Evolutionary conservation across 2,113 vertebrate species (phyloP).

Genomic region (Corythoichthys haematopterus): DNA sequence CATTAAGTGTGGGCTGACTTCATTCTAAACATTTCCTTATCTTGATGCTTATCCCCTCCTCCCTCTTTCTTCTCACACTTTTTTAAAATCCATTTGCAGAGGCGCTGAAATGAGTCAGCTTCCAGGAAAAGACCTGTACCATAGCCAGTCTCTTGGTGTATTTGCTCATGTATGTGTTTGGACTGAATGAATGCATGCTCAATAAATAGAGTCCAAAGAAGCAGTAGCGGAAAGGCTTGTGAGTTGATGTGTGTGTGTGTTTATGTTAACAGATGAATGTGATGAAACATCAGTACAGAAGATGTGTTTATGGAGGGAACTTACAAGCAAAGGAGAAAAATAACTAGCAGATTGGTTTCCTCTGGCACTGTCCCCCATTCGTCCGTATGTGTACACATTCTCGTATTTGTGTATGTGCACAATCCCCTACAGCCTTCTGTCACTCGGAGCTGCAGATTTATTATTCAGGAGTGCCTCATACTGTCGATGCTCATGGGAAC

Average conservation of each 20-base stretch:
- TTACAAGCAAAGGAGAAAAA: constrained; percentile 17
- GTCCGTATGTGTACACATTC: constrained; percentile 35
- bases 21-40: constrained; percentile 47
- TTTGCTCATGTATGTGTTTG: constrained; percentile 15
- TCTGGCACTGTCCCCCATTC: constrained; percentile 49
- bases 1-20: constrained; percentile 54
- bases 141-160: constrained; percentile 18
- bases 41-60: constrained; percentile 54
- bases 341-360: constrained; percentile 59
- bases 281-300: background rate
- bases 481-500: constrained; percentile 36
- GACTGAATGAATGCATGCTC: constrained; percentile 32
- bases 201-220: constrained; percentile 26
- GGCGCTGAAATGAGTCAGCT: constrained; percentile 58
- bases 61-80: constrained; percentile 32
- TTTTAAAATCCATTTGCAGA: constrained; percentile 56
- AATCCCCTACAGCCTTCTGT: constrained; percentile 64
- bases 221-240: constrained; percentile 21
- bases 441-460: constrained; percentile 41
- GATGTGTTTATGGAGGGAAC: constrained; percentile 15
- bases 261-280: background rate
- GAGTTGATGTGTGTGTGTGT: background rate
- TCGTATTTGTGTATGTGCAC: constrained; percentile 36
- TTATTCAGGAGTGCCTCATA: constrained; percentile 58
- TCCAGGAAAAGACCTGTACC: constrained; percentile 57